phyloP scores from a whole-genome alignment of 2,888 invertebrate genomes.

The Perithous albicinctus region DNA sequence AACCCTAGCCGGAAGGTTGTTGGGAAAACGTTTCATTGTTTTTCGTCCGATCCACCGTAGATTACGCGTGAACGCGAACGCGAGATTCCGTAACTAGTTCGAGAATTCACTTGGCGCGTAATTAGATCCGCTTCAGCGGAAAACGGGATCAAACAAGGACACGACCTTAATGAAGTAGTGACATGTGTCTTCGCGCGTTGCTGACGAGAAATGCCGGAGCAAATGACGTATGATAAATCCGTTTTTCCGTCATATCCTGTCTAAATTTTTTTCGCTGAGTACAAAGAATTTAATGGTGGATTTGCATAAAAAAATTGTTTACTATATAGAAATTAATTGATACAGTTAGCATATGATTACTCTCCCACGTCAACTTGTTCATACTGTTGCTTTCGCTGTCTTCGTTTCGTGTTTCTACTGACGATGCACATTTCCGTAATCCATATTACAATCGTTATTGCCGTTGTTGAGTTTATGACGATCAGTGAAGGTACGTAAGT shows the following conservation, averaged over 20 bases:
- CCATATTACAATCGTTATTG: slow-evolving; percentile 88
- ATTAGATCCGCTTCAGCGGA: slow-evolving; percentile 78
- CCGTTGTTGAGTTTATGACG: slow-evolving; percentile 87
- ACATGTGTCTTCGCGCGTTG: slow-evolving; percentile 5
- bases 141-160: slow-evolving; percentile 80
- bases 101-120: slow-evolving; percentile 73
- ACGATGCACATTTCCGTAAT: slow-evolving; percentile 83
- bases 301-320: slow-evolving; percentile 33
- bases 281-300: background rate
- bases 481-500: slow-evolving; percentile 87
- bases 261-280: slow-evolving; percentile 16
- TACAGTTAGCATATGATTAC: slow-evolving; percentile 32
- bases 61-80: slow-evolving; percentile 52
- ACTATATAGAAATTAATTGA: slow-evolving; percentile 19
- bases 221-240: slow-evolving; percentile 24
- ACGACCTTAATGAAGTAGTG: slow-evolving; percentile 79
- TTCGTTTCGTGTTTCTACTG: slow-evolving; percentile 58
- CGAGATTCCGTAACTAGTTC: slow-evolving; percentile 72
- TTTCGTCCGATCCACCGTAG: slow-evolving; percentile 56
- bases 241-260: slow-evolving; percentile 30
- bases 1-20: slow-evolving; percentile 74
- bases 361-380: slow-evolving; percentile 48
- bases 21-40: slow-evolving; percentile 72
- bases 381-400: slow-evolving; percentile 36
- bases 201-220: slow-evolving; percentile 41